Evolutionary conservation across 2,888 invertebrate genomes (phyloP).

Genomic region (Ceramica pisi): DNA sequence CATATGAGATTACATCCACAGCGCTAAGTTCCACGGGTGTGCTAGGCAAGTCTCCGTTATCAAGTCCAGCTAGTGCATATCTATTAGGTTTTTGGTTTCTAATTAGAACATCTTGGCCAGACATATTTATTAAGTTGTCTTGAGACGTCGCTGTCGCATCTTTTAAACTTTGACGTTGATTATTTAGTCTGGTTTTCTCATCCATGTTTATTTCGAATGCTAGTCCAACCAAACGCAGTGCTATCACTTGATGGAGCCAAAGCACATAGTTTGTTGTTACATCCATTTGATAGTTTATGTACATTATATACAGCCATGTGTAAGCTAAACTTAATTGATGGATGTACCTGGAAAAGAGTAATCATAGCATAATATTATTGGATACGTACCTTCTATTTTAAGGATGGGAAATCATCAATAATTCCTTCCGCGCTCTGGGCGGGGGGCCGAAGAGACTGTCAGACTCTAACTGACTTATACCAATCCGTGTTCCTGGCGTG

Average conservation of each 20-base stretch:
- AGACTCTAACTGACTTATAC: no score
- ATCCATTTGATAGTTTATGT: slow-evolving; percentile 93
- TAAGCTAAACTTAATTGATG: slow-evolving; percentile 93
- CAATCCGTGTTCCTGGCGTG: no score
- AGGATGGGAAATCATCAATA: no score
- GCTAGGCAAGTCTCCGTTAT: slow-evolving; percentile 67
- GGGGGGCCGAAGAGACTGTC: no score
- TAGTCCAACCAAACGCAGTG: slow-evolving; percentile 95
- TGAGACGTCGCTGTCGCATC: background rate
- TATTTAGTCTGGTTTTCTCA: slow-evolving; percentile 55
- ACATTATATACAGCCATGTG: slow-evolving; percentile 94
- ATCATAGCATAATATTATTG: background rate
- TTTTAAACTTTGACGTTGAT: background rate
- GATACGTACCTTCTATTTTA: background rate
- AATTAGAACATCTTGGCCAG: background rate
- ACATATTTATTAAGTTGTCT: background rate
- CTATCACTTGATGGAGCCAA: slow-evolving; percentile 95
- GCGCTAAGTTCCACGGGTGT: slow-evolving; percentile 83
- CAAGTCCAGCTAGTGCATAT: background rate
- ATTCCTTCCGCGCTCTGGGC: no score
- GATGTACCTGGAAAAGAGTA: slow-evolving; percentile 91
- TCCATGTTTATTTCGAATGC: slow-evolving; percentile 93
- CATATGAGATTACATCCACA: slow-evolving; percentile 94
- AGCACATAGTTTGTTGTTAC: slow-evolving; percentile 93
- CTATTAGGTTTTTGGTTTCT: no score